phyloP scores from a whole-genome alignment of 2,113 vertebrate genomes.

The Chaetodon auriga region DNA sequence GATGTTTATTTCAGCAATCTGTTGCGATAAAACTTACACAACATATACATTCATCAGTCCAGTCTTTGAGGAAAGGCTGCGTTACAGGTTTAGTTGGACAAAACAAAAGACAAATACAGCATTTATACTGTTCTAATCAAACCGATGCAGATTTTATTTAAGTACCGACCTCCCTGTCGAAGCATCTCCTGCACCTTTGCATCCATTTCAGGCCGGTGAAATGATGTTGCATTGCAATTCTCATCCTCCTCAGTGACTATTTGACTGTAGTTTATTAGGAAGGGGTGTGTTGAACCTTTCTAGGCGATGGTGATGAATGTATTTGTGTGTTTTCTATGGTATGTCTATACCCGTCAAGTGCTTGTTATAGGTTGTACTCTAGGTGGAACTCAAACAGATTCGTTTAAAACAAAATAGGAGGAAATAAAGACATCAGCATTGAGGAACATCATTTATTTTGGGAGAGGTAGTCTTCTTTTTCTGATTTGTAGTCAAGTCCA shows the following conservation, averaged over 20 bases:
- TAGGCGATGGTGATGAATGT: constrained; percentile 82
- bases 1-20: constrained; percentile 70
- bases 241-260: constrained; percentile 68
- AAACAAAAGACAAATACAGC: constrained; percentile 23
- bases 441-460: constrained; percentile 56
- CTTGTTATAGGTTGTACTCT: constrained; percentile 76
- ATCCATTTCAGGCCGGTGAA: constrained; percentile 38
- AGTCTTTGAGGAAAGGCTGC: constrained; percentile 32
- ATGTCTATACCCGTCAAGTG: constrained; percentile 78
- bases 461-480: constrained; percentile 62
- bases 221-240: constrained; percentile 22
- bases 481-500: constrained; percentile 77
- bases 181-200: constrained; percentile 23
- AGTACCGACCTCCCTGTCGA: constrained; percentile 44
- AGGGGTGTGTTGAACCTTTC: constrained; percentile 65
- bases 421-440: constrained; percentile 53
- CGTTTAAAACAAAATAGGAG: constrained; percentile 55
- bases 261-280: constrained; percentile 68
- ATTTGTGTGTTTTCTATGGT: constrained; percentile 79
- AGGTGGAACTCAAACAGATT: constrained; percentile 67
- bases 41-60: constrained; percentile 37
- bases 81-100: constrained; percentile 32
- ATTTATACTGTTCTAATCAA: constrained; percentile 51
- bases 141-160: constrained; percentile 48
- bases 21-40: constrained; percentile 47